A percentile compares a stretch with the other conserved stretches of the same genome.
Conservation (phyloP, 2,113 vertebrate species). For the Oceanites oceanicus region DNA sequence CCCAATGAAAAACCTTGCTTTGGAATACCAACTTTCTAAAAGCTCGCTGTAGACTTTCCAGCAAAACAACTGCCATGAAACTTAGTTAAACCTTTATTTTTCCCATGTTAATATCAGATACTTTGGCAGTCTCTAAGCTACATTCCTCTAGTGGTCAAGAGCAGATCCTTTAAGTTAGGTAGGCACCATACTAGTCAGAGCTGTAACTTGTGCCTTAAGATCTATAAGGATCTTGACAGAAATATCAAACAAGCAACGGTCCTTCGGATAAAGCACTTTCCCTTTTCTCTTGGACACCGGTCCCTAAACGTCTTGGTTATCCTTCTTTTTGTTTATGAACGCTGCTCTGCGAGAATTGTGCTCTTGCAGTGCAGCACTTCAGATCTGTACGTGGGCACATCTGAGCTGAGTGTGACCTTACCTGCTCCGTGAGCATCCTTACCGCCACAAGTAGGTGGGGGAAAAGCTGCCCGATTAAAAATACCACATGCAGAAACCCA, state of each 20-base stretch:
- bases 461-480: not conserved
- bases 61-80: not conserved
- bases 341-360: fast-evolving
- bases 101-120: not conserved
- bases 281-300: not conserved
- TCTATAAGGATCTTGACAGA: not conserved
- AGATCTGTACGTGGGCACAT: no score
- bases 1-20: not conserved
- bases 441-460: not conserved
- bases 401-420: not conserved
- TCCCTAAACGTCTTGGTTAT: not conserved
- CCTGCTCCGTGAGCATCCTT: not conserved
- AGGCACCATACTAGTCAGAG: not conserved
- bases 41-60: not conserved
- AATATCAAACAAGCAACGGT: fast-evolving
- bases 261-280: not conserved
- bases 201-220: not conserved
- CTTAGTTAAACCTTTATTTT: not conserved
- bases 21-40: not conserved
- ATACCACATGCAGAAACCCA: fast-evolving
- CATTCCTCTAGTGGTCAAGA: not conserved
- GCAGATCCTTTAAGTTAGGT: not conserved
- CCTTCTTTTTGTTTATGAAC: not conserved
- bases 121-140: not conserved
- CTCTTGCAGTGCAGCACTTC: not conserved